Evolutionary conservation across 2,797 vertebrate species (phyloP).

Genomic region (Myotis vivesi): DNA sequence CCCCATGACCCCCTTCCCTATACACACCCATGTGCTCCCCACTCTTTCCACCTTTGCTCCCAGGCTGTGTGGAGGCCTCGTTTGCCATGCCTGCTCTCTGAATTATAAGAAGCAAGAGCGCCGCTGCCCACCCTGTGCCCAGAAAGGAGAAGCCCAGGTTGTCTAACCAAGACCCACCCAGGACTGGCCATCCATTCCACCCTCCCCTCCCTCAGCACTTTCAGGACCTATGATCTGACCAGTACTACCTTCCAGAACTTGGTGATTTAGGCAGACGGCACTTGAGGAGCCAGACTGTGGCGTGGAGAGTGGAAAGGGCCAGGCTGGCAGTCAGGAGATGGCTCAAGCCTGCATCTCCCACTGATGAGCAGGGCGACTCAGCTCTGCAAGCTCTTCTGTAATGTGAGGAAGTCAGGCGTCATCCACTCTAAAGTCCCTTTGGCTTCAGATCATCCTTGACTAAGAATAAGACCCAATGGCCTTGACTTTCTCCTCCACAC

Average conservation of each 20-base stretch:
- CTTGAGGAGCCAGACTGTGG: neutral
- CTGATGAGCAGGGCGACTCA: neutral
- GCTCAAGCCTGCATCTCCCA: neutral
- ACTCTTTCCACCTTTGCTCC: neutral
- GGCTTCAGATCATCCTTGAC: neutral
- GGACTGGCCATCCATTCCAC: neutral
- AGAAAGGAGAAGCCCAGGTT: conserved; percentile 69
- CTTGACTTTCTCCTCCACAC: neutral
- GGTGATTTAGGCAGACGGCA: neutral
- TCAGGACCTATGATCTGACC: neutral
- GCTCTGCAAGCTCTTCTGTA: neutral
- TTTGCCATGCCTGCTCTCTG: conserved; percentile 83
- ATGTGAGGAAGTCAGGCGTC: fast-evolving
- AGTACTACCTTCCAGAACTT: neutral
- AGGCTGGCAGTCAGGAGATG: neutral
- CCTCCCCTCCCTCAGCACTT: neutral
- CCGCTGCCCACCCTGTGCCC: conserved; percentile 80
- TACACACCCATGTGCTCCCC: fast-evolving
- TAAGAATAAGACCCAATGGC: neutral
- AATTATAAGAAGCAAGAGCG: conserved; percentile 76
- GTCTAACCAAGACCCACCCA: neutral
- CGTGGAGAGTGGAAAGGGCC: neutral
- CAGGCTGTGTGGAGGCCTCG: conserved; percentile 80
- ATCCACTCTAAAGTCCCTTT: neutral
- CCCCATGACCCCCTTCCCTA: neutral